Conservation (phyloP, 2,888 invertebrate genomes). For the Pyrocoelia pectoralis region DNA sequence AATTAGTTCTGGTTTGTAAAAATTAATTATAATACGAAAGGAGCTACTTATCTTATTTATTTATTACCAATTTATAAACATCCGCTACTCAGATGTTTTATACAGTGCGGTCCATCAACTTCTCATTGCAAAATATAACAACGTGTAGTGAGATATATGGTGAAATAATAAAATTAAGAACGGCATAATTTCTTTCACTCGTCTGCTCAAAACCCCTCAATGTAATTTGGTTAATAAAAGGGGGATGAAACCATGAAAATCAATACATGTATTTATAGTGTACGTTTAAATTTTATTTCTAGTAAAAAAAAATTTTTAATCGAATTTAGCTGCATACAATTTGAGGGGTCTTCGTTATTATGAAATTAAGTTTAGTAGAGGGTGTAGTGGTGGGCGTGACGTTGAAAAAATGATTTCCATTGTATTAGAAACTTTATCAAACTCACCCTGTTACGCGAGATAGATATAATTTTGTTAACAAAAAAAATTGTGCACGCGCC, state of each 20-base stretch:
- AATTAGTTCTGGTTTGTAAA: conserved; percentile 9
- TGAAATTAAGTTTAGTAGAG: neutral
- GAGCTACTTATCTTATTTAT: conserved; percentile 6
- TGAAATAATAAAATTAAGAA: conserved; percentile 2
- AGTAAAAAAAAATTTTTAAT: conserved; percentile 4
- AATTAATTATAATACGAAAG: conserved; percentile 5
- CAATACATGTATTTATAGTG: conserved; percentile 9
- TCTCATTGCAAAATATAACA: no score
- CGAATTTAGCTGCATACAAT: conserved; percentile 3
- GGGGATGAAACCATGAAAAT: conserved; percentile 9
- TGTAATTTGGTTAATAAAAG: conserved; percentile 5
- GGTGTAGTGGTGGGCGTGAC: neutral
- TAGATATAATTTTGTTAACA: no score
- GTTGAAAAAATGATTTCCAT: neutral
- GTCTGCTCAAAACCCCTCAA: neutral
- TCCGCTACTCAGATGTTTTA: neutral
- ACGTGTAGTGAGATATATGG: no score
- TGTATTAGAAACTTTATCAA: neutral
- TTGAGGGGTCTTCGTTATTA: neutral
- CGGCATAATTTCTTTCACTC: neutral
- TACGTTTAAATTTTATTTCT: conserved; percentile 9
- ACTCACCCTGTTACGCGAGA: no score
- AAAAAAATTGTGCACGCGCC: no score
- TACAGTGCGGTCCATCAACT: no score
- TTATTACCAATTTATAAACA: neutral